A percentile compares a stretch with the other conserved stretches of the same genome.
Evolutionary conservation across 2,888 invertebrate genomes (phyloP).

Genomic region (Idaea dimidiata): DNA sequence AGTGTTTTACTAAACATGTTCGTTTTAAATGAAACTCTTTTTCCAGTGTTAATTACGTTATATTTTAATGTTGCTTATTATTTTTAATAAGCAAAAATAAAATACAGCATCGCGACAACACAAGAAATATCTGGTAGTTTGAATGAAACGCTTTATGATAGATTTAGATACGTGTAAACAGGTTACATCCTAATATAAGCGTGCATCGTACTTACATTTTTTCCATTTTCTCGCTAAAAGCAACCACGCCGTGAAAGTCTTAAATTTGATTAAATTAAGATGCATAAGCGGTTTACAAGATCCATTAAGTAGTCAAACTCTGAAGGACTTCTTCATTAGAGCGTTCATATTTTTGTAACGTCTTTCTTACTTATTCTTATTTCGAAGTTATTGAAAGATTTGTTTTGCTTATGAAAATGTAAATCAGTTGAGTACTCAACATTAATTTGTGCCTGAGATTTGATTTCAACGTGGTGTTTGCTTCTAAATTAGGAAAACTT

Average conservation of each 20-base stretch:
- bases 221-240: conserved; percentile 5
- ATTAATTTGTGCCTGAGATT: not conserved
- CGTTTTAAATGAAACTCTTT: too few relatives aligned
- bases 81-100: too few relatives aligned
- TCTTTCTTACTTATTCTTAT: conserved; percentile 44
- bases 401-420: not conserved
- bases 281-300: conserved; percentile 40
- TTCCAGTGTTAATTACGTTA: too few relatives aligned
- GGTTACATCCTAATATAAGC: not conserved
- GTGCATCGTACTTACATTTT: not conserved
- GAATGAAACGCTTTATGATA: too few relatives aligned
- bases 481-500: not conserved
- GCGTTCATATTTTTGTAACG: conserved; percentile 37
- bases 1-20: too few relatives aligned
- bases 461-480: not conserved
- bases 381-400: conserved; percentile 35
- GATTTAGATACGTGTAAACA: not conserved
- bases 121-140: too few relatives aligned
- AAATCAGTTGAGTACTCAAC: not conserved
- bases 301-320: conserved; percentile 44
- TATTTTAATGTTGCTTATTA: too few relatives aligned
- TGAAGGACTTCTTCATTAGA: conserved; percentile 36
- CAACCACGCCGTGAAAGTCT: conserved; percentile 12
- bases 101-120: too few relatives aligned
- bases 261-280: conserved; percentile 32